Conservation (phyloP, 2,113 vertebrate species). For the Gasterosteus aculeatus region DNA sequence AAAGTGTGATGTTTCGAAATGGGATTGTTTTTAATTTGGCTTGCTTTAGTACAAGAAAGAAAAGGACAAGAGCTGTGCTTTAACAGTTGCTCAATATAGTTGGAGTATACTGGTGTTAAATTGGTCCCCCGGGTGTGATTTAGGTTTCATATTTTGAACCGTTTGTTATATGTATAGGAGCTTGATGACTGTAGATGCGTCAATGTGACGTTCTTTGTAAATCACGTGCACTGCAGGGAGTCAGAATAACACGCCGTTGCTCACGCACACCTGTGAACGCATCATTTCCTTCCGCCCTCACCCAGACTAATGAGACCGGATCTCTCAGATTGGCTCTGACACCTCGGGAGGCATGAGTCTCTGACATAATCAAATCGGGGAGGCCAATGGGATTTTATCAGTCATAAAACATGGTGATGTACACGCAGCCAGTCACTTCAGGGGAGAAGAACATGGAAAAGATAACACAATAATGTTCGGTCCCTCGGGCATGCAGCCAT, state of each 20-base stretch:
- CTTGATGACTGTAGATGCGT: background rate
- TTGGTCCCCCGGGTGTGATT: background rate
- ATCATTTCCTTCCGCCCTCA: constrained; percentile 1
- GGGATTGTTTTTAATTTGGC: too few species aligned
- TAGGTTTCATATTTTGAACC: constrained; percentile 11
- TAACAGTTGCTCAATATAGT: background rate
- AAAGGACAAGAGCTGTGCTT: background rate
- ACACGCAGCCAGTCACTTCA: constrained; percentile 10
- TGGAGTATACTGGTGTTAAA: constrained; percentile 1
- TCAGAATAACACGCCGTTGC: constrained; percentile 5
- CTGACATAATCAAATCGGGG: background rate
- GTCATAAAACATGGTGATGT: constrained; percentile 14
- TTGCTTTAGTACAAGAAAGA: background rate
- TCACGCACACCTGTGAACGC: constrained; percentile 8
- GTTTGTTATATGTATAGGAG: background rate
- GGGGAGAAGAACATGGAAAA: constrained; percentile 9
- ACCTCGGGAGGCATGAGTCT: constrained; percentile 2
- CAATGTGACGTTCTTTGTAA: constrained; percentile 25
- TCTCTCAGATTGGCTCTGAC: constrained; percentile 13
- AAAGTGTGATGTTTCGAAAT: constrained; percentile 7
- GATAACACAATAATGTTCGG: background rate
- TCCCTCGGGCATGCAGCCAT: background rate
- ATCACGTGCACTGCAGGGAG: constrained; percentile 20
- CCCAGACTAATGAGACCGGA: constrained; percentile 16
- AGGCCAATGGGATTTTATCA: constrained; percentile 8